Evolutionary conservation across 1,140 invertebrate species (phyloP).

Genomic region (Chironomus tepperi): DNA sequence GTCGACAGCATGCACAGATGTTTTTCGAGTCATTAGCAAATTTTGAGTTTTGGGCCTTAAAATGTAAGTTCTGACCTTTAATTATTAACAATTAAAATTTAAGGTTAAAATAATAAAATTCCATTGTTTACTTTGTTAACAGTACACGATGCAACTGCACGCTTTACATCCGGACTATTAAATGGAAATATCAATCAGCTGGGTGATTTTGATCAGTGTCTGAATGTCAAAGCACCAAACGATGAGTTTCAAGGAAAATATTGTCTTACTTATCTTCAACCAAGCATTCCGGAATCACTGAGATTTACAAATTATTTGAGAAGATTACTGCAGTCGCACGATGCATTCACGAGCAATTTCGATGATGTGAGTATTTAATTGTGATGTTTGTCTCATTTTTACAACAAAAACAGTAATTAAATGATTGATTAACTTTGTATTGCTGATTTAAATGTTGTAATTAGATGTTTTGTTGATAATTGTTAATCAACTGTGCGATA

Average conservation of each 20-base stretch:
- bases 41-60: conserved; percentile 39
- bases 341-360: conserved; percentile 52
- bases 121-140: conserved; percentile 28
- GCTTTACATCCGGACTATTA: conserved; percentile 49
- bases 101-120: not conserved
- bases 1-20: conserved; percentile 33
- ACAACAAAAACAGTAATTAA: not conserved
- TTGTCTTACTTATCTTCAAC: conserved; percentile 50
- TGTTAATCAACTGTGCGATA: no score
- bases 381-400: not conserved
- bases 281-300: conserved; percentile 42
- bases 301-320: conserved; percentile 43
- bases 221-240: conserved; percentile 37
- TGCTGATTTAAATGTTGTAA: not conserved
- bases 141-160: conserved; percentile 55
- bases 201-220: conserved; percentile 54
- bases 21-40: conserved; percentile 35
- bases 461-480: not conserved
- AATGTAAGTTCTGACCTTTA: conserved; percentile 33
- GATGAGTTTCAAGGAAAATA: conserved; percentile 48
- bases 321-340: conserved; percentile 51
- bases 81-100: not conserved
- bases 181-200: conserved; percentile 56
- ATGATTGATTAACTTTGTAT: not conserved
- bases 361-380: conserved; percentile 48